A percentile compares a stretch with the other conserved stretches of the same genome.
Evolutionary conservation across 2,888 invertebrate species (phyloP).

Genomic region (Phytoseiulus persimilis): DNA sequence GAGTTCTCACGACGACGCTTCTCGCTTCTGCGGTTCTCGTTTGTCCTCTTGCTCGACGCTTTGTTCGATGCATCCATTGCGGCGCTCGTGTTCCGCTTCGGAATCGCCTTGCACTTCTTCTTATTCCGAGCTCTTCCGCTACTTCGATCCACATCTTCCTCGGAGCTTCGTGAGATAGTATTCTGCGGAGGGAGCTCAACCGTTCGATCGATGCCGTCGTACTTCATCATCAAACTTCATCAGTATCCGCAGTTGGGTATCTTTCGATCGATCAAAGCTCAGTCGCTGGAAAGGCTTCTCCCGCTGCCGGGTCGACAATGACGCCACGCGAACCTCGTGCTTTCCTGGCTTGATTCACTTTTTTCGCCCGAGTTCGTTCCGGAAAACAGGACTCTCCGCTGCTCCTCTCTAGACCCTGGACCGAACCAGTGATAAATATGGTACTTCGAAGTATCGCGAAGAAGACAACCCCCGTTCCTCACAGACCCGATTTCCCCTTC

Average conservation of each 20-base stretch:
- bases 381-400: too few relatives aligned
- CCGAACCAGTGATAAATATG: too few relatives aligned
- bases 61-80: too few relatives aligned
- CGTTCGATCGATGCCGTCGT: background rate
- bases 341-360: background rate
- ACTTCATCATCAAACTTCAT: background rate
- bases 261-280: background rate
- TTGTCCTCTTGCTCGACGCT: background rate
- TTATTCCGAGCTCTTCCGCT: background rate
- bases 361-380: background rate
- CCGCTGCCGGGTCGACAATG: background rate
- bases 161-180: background rate
- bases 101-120: background rate
- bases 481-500: too few relatives aligned
- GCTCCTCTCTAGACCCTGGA: too few relatives aligned
- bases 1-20: background rate
- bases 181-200: background rate
- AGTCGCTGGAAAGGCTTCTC: background rate
- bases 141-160: background rate
- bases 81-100: too few relatives aligned
- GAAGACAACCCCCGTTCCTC: too few relatives aligned
- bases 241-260: background rate
- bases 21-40: background rate
- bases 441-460: too few relatives aligned
- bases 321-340: background rate